Evolutionary conservation across 2,797 vertebrate species (phyloP), one percentile per base, ranked within the genome.

Genomic region (Rhinella marina): DNA sequence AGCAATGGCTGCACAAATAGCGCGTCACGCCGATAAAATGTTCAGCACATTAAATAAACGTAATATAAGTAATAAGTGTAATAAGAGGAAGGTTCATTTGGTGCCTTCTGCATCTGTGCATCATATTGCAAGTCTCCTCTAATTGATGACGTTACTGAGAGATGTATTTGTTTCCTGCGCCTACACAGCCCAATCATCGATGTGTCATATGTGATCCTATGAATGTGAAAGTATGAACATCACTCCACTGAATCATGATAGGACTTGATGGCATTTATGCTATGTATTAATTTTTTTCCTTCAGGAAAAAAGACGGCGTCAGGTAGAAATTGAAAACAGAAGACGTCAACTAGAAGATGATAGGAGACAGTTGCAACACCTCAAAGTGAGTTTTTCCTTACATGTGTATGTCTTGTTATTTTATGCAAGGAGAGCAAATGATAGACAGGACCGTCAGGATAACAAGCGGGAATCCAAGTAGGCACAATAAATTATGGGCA

Each of bases 291-390:
- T 11, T 48, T 52, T 56, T 21, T 81, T n/a, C 59, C 21, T 25
- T 0, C 93, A 99, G 97, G 98, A 99, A 94, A 98, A 96, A 92
- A 93, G 97, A 90, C 96, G 95, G 92, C 95, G 94, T 89, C 96
- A 97, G 93, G 94, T 94, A 0, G 98, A 98, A 94, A 94, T 97
- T 0, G 98, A 99, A 92, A 97, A 96, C 90, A 97, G 96, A 90
- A 94, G 93, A 72, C 94, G 96, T 83, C 97, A 97, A 90, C 93
- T 98, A 56, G 98, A 99, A 91, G 97, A 98, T 0, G 97, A 98
- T 90, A 88, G 95, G 48, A 84, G 98, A 91, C 95, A 96, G 85
- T 94, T 99, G 86, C 97, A 98, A 91, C 96, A 99, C 76, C 95
- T 98, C 83, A 99, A 99, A 97, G 98, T 98, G 84, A 89, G 29